These are phyloP conservation scores for Jordanella pulchra DNA, from an alignment of 2,797 vertebrate genomes.

Conservation along the genomic window DNA sequence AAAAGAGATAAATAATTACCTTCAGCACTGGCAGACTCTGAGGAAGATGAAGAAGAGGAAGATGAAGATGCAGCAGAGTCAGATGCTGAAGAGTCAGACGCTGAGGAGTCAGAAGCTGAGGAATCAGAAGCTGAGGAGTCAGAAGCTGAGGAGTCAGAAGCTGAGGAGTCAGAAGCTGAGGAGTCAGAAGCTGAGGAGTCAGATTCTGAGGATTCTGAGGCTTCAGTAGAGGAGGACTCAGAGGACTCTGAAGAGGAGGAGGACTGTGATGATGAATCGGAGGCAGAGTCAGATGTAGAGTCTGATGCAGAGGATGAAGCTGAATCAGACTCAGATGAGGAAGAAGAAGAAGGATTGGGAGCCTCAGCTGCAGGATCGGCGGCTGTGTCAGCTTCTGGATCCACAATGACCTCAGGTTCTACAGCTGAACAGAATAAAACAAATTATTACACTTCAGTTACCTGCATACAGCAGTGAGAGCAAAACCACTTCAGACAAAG, in stretches of 20 bases:
- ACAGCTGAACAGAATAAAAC: slow-evolving; percentile 51
- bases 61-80: too few species aligned
- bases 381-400: slow-evolving; percentile 35
- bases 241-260: slow-evolving; percentile 16
- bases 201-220: slow-evolving; percentile 31
- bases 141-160: slow-evolving; percentile 46
- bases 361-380: slow-evolving; percentile 28
- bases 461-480: neutral
- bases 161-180: slow-evolving; percentile 51
- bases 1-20: slow-evolving; percentile 51
- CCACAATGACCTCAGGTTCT: slow-evolving; percentile 61
- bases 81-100: too few species aligned
- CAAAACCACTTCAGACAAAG: neutral
- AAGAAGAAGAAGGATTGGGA: slow-evolving; percentile 40
- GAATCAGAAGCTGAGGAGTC: slow-evolving; percentile 65
- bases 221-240: slow-evolving; percentile 40
- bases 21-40: slow-evolving; percentile 73
- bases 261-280: slow-evolving; percentile 42
- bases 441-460: neutral
- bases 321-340: slow-evolving; percentile 43
- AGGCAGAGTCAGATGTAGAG: slow-evolving; percentile 43
- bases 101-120: too few species aligned
- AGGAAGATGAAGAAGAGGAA: too few species aligned
- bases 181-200: slow-evolving; percentile 58
- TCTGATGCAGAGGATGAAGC: slow-evolving; percentile 43